phyloP scores from a whole-genome alignment of 2,888 invertebrate genomes.

The Pseudanteris insignis region DNA sequence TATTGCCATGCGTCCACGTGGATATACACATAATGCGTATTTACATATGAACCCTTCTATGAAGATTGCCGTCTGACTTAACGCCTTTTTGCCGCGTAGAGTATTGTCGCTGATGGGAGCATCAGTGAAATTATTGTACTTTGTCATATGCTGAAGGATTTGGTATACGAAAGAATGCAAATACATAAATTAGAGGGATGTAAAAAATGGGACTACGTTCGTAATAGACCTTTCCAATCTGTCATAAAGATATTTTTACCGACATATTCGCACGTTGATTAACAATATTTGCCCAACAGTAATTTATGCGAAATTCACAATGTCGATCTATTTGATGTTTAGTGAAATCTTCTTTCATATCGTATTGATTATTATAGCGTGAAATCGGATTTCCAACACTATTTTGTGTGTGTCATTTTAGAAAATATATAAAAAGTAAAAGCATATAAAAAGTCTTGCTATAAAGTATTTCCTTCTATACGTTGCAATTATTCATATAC shows the following conservation, averaged over 20 bases:
- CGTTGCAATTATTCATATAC: no score
- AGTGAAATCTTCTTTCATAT: no score
- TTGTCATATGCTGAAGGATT: slow-evolving; percentile 39
- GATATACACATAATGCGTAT: slow-evolving; percentile 42
- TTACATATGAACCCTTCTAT: slow-evolving; percentile 61
- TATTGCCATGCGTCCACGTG: slow-evolving; percentile 31
- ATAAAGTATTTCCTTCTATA: no score
- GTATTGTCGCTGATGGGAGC: slow-evolving; percentile 37
- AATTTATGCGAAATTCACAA: slow-evolving; percentile 24
- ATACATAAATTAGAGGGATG: slow-evolving; percentile 29
- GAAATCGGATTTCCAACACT: no score
- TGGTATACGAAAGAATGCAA: slow-evolving; percentile 33
- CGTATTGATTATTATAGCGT: no score
- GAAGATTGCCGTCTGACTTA: slow-evolving; percentile 60
- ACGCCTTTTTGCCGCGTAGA: slow-evolving; percentile 60
- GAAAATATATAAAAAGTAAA: no score
- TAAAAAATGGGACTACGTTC: slow-evolving; percentile 23
- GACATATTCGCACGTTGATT: slow-evolving; percentile 11
- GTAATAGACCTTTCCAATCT: slow-evolving; percentile 32
- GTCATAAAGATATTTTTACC: slow-evolving; percentile 34
- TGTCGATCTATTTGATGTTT: no score
- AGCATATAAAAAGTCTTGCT: no score
- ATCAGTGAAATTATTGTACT: slow-evolving; percentile 34
- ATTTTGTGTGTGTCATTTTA: no score
- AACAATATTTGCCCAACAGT: slow-evolving; percentile 18